A percentile compares a stretch with the other conserved stretches of the same genome.
These are phyloP conservation scores for Hypotaenidia okinawae DNA, from an alignment of 2,797 vertebrate genomes.

Conservation along the genomic window DNA sequence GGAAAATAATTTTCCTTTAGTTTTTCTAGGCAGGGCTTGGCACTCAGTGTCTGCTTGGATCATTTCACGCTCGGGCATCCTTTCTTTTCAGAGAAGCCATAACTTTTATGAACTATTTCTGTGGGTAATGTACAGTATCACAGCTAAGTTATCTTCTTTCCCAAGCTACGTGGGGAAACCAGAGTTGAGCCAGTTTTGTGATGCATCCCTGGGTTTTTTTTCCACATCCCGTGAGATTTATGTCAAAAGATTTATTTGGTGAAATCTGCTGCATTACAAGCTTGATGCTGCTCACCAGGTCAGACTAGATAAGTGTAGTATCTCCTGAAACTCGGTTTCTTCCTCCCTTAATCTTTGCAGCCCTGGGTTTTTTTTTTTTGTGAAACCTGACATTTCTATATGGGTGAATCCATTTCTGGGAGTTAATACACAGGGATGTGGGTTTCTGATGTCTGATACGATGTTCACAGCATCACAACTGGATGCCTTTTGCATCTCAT, in stretches of 20 bases:
- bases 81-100: not conserved
- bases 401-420: not conserved
- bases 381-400: not conserved
- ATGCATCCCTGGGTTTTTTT: not conserved
- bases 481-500: not conserved
- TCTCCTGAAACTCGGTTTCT: not conserved
- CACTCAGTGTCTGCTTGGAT: not conserved
- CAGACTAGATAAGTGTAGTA: not conserved
- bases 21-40: not conserved
- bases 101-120: not conserved
- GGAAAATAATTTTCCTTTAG: not conserved
- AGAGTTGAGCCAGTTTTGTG: not conserved
- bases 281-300: not conserved
- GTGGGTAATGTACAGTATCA: not conserved
- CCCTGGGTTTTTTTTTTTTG: not conserved
- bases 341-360: not conserved
- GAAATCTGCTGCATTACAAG: not conserved
- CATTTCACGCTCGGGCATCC: not conserved
- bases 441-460: not conserved
- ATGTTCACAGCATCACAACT: not conserved
- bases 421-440: not conserved
- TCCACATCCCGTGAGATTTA: not conserved
- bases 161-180: not conserved
- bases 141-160: not conserved
- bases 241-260: not conserved